Conservation (phyloP, 2,888 invertebrate species). For the Drosophila niveifrons region DNA sequence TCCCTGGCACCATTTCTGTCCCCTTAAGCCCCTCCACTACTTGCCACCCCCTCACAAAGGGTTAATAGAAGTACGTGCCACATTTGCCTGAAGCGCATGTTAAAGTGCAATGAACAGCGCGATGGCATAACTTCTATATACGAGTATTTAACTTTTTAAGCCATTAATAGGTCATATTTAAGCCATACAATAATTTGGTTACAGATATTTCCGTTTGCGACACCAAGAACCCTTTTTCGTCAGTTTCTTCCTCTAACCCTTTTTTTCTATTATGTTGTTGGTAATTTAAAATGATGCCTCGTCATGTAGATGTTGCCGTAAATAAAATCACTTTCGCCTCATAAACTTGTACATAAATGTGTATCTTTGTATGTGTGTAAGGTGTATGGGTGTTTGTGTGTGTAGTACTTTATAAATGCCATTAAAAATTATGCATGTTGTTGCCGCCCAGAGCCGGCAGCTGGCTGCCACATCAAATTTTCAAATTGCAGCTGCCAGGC, state of each 20-base stretch:
- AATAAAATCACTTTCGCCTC: slow-evolving; percentile 73
- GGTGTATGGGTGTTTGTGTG: slow-evolving; percentile 1
- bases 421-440: slow-evolving; percentile 71
- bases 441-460: not conserved
- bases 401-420: slow-evolving; percentile 47
- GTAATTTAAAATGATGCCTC: slow-evolving; percentile 47
- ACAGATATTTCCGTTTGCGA: not conserved
- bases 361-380: not conserved
- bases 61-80: slow-evolving; percentile 15
- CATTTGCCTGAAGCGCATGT: slow-evolving; percentile 10
- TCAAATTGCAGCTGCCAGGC: slow-evolving; percentile 59
- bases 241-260: slow-evolving; percentile 10
- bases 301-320: slow-evolving; percentile 37
- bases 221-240: not conserved
- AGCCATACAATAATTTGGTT: slow-evolving; percentile 5
- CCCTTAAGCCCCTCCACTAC: not conserved
- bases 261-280: slow-evolving; percentile 10
- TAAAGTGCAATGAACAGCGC: slow-evolving; percentile 32
- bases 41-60: slow-evolving; percentile 35
- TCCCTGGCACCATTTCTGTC: slow-evolving; percentile 61
- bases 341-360: slow-evolving; percentile 3
- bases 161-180: slow-evolving; percentile 16
- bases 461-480: slow-evolving; percentile 64
- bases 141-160: not conserved
- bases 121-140: not conserved